Conservation (phyloP, 2,113 vertebrate species). For the Poeciliopsis prolifica region DNA sequence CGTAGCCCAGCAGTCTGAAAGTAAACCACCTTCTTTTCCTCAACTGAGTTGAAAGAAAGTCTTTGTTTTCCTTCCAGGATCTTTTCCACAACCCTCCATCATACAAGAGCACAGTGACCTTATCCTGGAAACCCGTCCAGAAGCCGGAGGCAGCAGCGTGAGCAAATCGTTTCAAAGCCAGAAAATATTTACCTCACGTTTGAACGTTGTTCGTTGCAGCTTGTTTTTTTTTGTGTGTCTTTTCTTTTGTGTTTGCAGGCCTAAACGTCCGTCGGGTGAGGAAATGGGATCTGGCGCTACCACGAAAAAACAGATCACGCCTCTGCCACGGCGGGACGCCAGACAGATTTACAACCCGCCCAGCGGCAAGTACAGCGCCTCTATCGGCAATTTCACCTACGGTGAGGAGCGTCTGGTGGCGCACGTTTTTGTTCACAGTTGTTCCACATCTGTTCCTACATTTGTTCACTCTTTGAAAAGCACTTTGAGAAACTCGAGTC, state of each 20-base stretch:
- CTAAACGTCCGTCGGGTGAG: constrained; percentile 87
- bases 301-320: constrained; percentile 85
- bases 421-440: no score
- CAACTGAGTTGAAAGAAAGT: not conserved
- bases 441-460: no score
- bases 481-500: not conserved
- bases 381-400: constrained; percentile 90
- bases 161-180: constrained; percentile 23
- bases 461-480: no score
- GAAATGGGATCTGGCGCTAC: constrained; percentile 83
- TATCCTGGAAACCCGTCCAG: constrained; percentile 99
- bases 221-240: not conserved
- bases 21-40: no score
- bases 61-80: constrained; percentile 80
- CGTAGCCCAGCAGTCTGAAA: no score
- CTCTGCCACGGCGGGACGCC: constrained; percentile 91
- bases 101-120: constrained; percentile 95
- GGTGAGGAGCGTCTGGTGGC: constrained; percentile 80
- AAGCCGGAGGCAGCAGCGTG: constrained; percentile 87
- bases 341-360: constrained; percentile 98
- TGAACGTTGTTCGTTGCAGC: no score
- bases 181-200: not conserved
- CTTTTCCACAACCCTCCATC: constrained; percentile 99
- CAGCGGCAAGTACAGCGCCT: constrained; percentile 97
- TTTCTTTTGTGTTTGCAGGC: constrained; percentile 71